Evolutionary conservation across 2,888 invertebrate species (phyloP).

Genomic region (Exephanes ischioxanthus): DNA sequence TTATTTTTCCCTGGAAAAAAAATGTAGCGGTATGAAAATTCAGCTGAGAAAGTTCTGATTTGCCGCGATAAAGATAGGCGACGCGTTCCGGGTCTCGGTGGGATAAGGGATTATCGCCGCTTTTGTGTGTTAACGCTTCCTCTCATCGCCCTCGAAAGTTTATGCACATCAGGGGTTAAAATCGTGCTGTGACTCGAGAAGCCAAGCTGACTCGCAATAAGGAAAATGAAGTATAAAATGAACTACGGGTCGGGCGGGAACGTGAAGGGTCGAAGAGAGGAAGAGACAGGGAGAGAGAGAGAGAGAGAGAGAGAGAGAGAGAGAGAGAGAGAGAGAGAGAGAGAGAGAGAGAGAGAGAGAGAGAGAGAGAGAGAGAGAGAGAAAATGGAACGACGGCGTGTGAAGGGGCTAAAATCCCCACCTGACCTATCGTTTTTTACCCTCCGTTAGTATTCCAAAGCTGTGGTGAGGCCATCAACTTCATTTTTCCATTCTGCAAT

Average conservation of each 20-base stretch:
- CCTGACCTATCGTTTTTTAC: slow-evolving; percentile 21
- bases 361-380: not conserved
- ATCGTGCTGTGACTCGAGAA: not conserved
- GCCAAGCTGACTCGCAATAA: not conserved
- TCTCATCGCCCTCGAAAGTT: not conserved
- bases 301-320: not conserved
- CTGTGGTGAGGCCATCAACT: slow-evolving; percentile 1
- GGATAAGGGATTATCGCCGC: not conserved
- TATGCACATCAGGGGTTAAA: not conserved
- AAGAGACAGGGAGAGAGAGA: not conserved
- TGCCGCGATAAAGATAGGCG: not conserved
- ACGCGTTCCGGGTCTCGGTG: not conserved
- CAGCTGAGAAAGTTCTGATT: not conserved
- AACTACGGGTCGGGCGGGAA: not conserved
- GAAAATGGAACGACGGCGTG: slow-evolving; percentile 3
- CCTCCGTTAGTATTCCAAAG: slow-evolving; percentile 38
- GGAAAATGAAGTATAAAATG: slow-evolving; percentile 15
- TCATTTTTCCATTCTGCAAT: not conserved
- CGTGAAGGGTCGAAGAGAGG: not conserved
- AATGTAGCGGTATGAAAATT: no score
- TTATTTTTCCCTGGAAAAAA: no score
- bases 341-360: not conserved
- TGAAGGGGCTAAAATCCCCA: slow-evolving; percentile 26
- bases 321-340: not conserved
- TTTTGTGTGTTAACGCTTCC: not conserved